Conservation (phyloP, 2,113 vertebrate species). For the Calidris pugnax region DNA sequence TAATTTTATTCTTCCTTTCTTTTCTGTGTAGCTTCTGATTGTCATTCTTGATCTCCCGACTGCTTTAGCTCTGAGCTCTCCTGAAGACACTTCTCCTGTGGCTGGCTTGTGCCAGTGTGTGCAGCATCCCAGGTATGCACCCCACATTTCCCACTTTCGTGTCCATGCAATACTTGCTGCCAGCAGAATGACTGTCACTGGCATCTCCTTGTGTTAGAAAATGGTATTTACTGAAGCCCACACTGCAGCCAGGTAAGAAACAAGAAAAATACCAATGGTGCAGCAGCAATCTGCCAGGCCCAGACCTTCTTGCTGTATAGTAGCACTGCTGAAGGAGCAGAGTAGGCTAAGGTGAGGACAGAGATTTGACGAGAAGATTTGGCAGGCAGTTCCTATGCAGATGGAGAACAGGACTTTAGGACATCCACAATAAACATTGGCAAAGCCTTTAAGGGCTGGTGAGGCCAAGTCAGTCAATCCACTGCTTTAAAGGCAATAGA, state of each 20-base stretch:
- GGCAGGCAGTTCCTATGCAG: background rate
- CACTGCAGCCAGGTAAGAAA: background rate
- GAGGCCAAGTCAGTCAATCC: background rate
- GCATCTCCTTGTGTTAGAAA: background rate
- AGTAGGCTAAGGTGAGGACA: background rate
- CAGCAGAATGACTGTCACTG: background rate
- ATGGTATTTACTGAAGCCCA: background rate
- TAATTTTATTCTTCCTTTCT: background rate
- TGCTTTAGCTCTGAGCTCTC: background rate
- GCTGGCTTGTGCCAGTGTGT: background rate
- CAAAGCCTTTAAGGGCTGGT: background rate
- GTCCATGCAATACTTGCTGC: background rate
- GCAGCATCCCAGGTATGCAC: background rate
- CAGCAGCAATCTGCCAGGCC: background rate
- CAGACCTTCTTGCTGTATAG: background rate
- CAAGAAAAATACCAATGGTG: background rate
- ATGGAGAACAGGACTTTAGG: background rate
- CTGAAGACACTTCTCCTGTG: background rate
- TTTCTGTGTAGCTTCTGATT: background rate
- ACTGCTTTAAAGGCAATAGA: slow-evolving; percentile 9
- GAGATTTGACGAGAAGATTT: background rate
- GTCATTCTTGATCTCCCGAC: background rate
- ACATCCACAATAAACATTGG: background rate
- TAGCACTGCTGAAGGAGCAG: background rate
- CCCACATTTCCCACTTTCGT: background rate